These are phyloP conservation scores for Cistogaster globosa DNA, from an alignment of 2,888 invertebrate genomes.

Conservation along the genomic window DNA sequence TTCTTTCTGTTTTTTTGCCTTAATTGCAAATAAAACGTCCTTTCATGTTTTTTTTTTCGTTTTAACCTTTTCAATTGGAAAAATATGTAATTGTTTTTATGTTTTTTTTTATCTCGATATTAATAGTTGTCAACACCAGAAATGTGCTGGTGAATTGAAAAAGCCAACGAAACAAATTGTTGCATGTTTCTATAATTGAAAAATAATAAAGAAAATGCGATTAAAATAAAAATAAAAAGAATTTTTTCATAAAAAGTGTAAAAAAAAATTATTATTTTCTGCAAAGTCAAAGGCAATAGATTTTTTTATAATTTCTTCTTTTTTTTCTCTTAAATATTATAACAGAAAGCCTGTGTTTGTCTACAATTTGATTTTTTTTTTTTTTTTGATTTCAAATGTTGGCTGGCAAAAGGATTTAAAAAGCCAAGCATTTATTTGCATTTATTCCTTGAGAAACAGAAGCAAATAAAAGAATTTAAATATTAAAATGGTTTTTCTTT, in stretches of 20 bases:
- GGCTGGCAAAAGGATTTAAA: background rate
- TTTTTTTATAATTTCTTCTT: background rate
- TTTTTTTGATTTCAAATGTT: slow-evolving; percentile 46
- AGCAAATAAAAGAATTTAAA: background rate
- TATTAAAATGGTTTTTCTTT: background rate
- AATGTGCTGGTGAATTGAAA: slow-evolving; percentile 37
- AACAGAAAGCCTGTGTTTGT: slow-evolving; percentile 15
- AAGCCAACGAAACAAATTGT: slow-evolving; percentile 52
- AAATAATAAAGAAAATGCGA: slow-evolving; percentile 38
- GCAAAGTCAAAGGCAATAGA: slow-evolving; percentile 55
- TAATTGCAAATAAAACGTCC: slow-evolving; percentile 27
- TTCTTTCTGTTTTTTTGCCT: background rate
- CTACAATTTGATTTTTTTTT: slow-evolving; percentile 27
- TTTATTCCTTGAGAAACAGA: slow-evolving; percentile 1
- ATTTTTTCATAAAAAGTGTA: background rate
- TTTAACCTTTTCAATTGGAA: slow-evolving; percentile 38
- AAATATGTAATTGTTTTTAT: background rate
- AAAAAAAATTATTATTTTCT: slow-evolving; percentile 21
- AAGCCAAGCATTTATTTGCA: background rate
- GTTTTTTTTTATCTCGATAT: slow-evolving; percentile 43
- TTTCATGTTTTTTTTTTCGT: slow-evolving; percentile 7
- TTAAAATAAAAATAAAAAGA: slow-evolving; percentile 2
- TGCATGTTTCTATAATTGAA: slow-evolving; percentile 67
- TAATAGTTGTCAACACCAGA: slow-evolving; percentile 67
- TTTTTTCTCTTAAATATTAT: background rate